phyloP scores from a whole-genome alignment of 2,113 vertebrate species.

The Rousettus leschenaultii region DNA sequence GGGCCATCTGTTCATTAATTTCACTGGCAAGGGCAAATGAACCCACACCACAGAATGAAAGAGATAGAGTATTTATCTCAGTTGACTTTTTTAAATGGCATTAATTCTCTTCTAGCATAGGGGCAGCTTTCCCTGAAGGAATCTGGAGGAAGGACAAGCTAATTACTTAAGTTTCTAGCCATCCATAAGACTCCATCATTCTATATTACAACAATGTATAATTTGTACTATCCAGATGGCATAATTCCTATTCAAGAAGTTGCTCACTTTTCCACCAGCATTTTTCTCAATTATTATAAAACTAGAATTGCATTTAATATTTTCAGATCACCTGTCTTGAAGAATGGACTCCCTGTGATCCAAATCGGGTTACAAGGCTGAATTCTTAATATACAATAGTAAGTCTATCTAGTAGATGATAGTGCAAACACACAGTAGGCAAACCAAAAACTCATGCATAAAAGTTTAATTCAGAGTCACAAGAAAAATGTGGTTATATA shows the following conservation, averaged over 20 bases:
- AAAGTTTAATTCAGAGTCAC: neutral
- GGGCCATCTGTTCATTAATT: neutral
- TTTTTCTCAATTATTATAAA: neutral
- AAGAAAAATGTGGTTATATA: neutral
- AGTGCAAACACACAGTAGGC: conserved; percentile 29
- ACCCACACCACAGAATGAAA: neutral
- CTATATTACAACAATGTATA: neutral
- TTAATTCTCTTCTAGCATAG: neutral
- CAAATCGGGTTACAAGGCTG: neutral
- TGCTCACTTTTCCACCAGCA: neutral
- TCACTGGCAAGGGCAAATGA: neutral
- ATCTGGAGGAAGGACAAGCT: neutral
- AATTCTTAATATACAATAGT: neutral
- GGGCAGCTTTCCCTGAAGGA: neutral
- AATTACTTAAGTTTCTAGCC: neutral
- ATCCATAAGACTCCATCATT: neutral
- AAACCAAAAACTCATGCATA: conserved; percentile 61
- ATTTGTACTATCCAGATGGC: neutral
- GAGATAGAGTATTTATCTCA: neutral
- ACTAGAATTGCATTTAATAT: neutral
- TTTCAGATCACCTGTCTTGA: neutral
- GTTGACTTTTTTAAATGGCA: neutral
- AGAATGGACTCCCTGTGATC: neutral
- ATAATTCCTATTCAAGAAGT: conserved; percentile 9
- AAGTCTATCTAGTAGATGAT: neutral